These are phyloP conservation scores for Coleophora deauratella DNA, from an alignment of 2,888 invertebrate species.

Conservation along the genomic window DNA sequence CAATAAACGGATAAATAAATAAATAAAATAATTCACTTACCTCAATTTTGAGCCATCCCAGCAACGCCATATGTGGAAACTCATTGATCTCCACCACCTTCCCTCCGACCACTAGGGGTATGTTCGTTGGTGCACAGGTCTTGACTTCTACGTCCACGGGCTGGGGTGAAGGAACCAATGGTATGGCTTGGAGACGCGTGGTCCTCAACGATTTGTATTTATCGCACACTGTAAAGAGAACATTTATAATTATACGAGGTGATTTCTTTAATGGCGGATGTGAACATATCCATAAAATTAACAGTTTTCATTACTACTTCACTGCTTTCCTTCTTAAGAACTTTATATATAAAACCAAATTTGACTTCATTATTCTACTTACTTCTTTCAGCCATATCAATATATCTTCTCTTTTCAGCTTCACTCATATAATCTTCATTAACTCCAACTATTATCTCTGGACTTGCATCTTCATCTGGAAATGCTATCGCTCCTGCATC, in stretches of 20 bases:
- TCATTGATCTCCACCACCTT: slow-evolving; percentile 65
- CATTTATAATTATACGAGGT: no score
- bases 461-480: slow-evolving; percentile 19
- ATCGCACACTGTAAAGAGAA: slow-evolving; percentile 65
- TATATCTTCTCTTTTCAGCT: slow-evolving; percentile 37
- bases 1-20: no score
- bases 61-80: slow-evolving; percentile 76
- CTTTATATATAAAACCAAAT: no score
- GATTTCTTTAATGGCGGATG: no score
- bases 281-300: no score
- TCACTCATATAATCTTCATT: slow-evolving; percentile 50
- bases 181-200: slow-evolving; percentile 64
- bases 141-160: slow-evolving; percentile 62
- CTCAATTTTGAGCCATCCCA: slow-evolving; percentile 47
- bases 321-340: no score
- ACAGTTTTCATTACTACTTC: no score
- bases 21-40: no score
- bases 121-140: slow-evolving; percentile 60
- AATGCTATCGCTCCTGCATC: slow-evolving; percentile 19
- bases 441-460: slow-evolving; percentile 38
- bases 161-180: slow-evolving; percentile 62
- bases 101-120: slow-evolving; percentile 75
- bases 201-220: slow-evolving; percentile 66
- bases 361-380: slow-evolving; percentile 22
- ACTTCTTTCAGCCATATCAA: slow-evolving; percentile 50